phyloP scores from a whole-genome alignment of 2,888 invertebrate species.

The Ectropis crepuscularia region DNA sequence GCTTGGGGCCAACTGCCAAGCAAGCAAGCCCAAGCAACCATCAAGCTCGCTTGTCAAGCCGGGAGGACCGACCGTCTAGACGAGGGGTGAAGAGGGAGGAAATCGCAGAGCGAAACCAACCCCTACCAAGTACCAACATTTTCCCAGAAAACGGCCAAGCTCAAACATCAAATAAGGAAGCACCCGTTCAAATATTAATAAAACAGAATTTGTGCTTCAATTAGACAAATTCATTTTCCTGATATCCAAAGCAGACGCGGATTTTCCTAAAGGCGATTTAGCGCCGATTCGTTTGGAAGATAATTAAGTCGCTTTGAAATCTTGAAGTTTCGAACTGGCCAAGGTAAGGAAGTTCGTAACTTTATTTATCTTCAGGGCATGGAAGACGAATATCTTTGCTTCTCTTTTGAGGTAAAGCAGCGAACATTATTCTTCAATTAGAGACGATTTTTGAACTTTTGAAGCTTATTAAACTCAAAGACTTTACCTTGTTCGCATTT shows the following conservation, averaged over 20 bases:
- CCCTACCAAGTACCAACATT: constrained; percentile 58
- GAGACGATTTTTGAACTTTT: constrained; percentile 21
- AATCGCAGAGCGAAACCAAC: constrained; percentile 54
- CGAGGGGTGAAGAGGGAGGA: constrained; percentile 56
- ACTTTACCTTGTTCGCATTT: no score
- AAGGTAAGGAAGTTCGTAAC: constrained; percentile 51
- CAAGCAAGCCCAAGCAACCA: constrained; percentile 49
- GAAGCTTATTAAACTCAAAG: constrained; percentile 4
- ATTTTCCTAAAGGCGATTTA: constrained; percentile 49
- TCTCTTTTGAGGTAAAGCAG: constrained; percentile 44
- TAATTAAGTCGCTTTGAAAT: constrained; percentile 57
- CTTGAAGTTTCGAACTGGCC: constrained; percentile 47
- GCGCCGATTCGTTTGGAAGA: constrained; percentile 44
- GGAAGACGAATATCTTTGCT: constrained; percentile 52
- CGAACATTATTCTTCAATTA: constrained; percentile 43
- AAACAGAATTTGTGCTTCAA: constrained; percentile 58
- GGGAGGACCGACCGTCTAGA: constrained; percentile 64
- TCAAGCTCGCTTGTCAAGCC: constrained; percentile 12
- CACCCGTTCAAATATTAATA: constrained; percentile 64
- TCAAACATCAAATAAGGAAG: constrained; percentile 68
- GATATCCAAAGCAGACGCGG: constrained; percentile 54
- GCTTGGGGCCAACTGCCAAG: constrained; percentile 68
- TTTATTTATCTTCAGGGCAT: constrained; percentile 57
- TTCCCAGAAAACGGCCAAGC: constrained; percentile 65
- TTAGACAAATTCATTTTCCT: constrained; percentile 59